These are phyloP conservation scores for Drosophila sulfurigaster DNA, from an alignment of 1,140 invertebrate genomes.

Conservation along the genomic window DNA sequence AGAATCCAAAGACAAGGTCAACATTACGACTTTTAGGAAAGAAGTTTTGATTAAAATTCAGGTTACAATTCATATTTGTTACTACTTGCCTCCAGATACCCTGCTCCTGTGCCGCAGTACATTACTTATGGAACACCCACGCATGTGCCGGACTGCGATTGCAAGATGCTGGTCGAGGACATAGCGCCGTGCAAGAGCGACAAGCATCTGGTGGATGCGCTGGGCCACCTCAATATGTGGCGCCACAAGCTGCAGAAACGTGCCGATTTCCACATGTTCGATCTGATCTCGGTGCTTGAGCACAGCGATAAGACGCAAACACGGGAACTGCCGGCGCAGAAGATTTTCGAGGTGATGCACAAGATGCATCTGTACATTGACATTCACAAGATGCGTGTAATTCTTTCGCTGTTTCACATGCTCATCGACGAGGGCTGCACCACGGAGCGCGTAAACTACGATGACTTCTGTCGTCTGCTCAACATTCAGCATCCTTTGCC, in stretches of 20 bases:
- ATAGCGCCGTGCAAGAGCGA: conserved; percentile 31
- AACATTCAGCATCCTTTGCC: conserved; percentile 62
- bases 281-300: conserved; percentile 51
- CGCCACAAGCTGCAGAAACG: conserved; percentile 56
- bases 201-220: conserved; percentile 37
- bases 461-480: conserved; percentile 56
- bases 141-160: conserved; percentile 27
- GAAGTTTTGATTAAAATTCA: no score
- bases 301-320: conserved; percentile 47
- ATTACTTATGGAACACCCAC: conserved; percentile 42
- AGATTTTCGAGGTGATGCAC: conserved; percentile 53
- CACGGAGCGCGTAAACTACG: conserved; percentile 59
- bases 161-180: conserved; percentile 60
- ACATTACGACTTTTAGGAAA: no score
- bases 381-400: conserved; percentile 47
- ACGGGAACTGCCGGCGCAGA: conserved; percentile 39
- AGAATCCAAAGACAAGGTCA: no score
- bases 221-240: conserved; percentile 59
- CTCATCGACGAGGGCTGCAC: conserved; percentile 51
- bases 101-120: conserved; percentile 42
- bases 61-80: no score
- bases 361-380: conserved; percentile 48
- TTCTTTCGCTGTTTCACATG: conserved; percentile 49
- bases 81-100: conserved; percentile 37
- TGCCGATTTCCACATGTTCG: conserved; percentile 52